Evolutionary conservation across 2,797 vertebrate species (phyloP), one percentile per base, ranked within the genome.

Genomic region (Thalassophryne amazonica): DNA sequence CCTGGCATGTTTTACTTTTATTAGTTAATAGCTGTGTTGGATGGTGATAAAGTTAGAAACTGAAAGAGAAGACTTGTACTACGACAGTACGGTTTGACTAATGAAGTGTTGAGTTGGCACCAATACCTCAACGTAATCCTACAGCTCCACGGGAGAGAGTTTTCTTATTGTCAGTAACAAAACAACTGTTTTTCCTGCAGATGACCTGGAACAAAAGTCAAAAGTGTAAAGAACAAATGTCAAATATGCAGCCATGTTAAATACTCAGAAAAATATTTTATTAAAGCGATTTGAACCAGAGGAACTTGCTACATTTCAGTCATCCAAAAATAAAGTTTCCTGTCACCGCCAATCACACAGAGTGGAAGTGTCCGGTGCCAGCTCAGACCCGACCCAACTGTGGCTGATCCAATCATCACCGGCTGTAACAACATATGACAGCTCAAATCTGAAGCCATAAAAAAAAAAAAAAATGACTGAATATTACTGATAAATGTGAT

Each of bases 321-420:
- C 87, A 95, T 87, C 96, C 96, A 98, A 62, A 99, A 99, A 36
- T 90, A 91, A 34, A 99, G 90, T 72, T 96, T 98, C 81, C 93
- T 92, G 78, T 99, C 94, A 35, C 94, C 91, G 31, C 95, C 96
- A 0, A 95, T 86, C 45, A 90, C 97, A 46, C 95, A 99, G 15
- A 99, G 84, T 1, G 96, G 95, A 39, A 98, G 91, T 4, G 91
- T 94, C 69, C 93, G 90, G 30, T 98, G 96, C 97, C 97, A 99
- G 55, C 94, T 98, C 51, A 99, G 91, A 47, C 95, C 94, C 7
- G 95, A 94, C 61, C 94, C 95, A 16, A 99, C 89, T 0, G 88
- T 34, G 34, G 92, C 89, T 2, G 92, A 94, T 39, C 95, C 95
- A 62, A 89, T 79, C 60, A 93, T 88, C 73, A 98, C 87, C 0